Conservation (phyloP, 2,888 invertebrate genomes). For the Epinotia ramella region DNA sequence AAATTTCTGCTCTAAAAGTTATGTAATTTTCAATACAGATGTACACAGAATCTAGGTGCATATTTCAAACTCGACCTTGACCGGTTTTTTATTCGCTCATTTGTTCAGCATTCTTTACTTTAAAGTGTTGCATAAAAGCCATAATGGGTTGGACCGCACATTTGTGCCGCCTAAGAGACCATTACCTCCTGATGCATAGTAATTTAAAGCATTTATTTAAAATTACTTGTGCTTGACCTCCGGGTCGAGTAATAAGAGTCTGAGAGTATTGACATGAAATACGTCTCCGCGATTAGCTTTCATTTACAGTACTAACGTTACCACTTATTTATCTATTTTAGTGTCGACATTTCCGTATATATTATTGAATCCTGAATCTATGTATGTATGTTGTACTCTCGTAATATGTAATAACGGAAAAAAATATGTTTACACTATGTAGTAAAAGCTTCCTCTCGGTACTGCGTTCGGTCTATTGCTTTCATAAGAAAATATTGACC, state of each 20-base stretch:
- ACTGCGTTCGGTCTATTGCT: background rate
- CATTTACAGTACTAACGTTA: background rate
- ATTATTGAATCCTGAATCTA: background rate
- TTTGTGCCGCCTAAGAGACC: conserved; percentile 27
- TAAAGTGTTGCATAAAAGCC: conserved; percentile 35
- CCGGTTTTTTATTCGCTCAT: conserved; percentile 28
- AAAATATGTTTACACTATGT: background rate
- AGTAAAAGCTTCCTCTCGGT: background rate
- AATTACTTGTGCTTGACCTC: conserved; percentile 19
- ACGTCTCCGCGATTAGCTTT: background rate
- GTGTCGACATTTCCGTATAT: background rate
- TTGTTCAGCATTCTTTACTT: conserved; percentile 29
- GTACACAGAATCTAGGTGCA: background rate
- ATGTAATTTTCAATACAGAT: background rate
- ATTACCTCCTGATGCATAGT: conserved; percentile 35
- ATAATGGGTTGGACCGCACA: conserved; percentile 29
- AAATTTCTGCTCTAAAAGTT: background rate
- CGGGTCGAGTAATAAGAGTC: conserved; percentile 7
- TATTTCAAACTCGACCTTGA: background rate
- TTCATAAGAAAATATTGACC: conserved; percentile 15
- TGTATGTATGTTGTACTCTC: background rate
- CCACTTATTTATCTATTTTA: background rate
- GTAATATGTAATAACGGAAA: background rate
- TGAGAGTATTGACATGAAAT: conserved; percentile 20
- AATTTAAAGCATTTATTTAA: conserved; percentile 27